phyloP scores from a whole-genome alignment of 2,797 vertebrate genomes.

The Eulemur mongoz region DNA sequence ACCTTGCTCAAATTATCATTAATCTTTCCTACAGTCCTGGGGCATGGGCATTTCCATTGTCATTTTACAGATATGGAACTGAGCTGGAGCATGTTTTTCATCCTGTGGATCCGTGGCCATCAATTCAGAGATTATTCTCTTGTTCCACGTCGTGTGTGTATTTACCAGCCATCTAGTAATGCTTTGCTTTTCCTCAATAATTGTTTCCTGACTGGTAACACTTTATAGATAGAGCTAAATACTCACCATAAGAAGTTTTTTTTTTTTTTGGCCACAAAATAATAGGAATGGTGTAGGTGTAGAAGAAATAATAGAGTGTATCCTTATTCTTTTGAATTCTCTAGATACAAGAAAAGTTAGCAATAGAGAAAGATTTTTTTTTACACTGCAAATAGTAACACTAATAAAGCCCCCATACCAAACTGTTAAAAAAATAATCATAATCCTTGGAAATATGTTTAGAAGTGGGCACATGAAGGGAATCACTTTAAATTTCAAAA shows the following conservation, averaged over 20 bases:
- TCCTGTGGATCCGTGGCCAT: not conserved
- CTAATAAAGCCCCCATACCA: not conserved
- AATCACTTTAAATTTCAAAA: slow-evolving; percentile 15
- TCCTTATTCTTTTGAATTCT: not conserved
- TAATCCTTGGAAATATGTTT: not conserved
- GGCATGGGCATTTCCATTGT: not conserved
- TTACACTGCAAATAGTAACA: not conserved
- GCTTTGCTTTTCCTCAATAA: not conserved
- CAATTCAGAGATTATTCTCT: not conserved
- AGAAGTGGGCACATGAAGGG: not conserved
- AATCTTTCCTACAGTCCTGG: not conserved
- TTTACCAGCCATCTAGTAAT: not conserved
- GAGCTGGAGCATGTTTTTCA: not conserved
- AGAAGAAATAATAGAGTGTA: not conserved
- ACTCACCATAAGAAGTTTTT: not conserved
- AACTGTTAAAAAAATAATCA: not conserved
- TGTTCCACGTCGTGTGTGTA: not conserved
- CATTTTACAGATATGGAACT: not conserved
- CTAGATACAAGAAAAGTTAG: not conserved
- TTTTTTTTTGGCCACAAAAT: not conserved
- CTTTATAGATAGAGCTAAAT: not conserved
- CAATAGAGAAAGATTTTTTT: not conserved
- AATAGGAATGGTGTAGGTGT: not conserved
- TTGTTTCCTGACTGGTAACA: not conserved
- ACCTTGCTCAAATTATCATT: not conserved